A percentile compares a stretch with the other conserved stretches of the same genome.
Evolutionary conservation across 2,797 vertebrate genomes (phyloP).

Genomic region (Falco novaeseelandiae): DNA sequence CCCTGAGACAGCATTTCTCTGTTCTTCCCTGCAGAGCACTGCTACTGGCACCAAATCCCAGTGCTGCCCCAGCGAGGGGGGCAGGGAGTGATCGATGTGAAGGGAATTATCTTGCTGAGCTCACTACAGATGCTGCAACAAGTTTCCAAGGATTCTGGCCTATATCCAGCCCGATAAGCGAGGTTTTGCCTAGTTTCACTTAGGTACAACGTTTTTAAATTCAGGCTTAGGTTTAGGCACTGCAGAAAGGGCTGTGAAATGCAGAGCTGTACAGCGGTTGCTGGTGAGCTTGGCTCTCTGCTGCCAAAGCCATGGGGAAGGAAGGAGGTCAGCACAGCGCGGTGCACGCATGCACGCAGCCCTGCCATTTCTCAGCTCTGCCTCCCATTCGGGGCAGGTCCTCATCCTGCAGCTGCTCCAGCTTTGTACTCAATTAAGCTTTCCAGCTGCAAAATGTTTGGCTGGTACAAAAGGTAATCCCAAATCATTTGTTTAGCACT

Average conservation of each 20-base stretch:
- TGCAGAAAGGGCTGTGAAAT: background rate
- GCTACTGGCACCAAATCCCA: background rate
- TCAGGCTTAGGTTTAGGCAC: background rate
- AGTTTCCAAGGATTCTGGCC: background rate
- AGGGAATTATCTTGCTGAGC: background rate
- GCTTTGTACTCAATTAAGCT: background rate
- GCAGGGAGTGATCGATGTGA: accelerated
- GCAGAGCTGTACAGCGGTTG: background rate
- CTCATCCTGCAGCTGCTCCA: accelerated
- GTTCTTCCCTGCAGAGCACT: background rate
- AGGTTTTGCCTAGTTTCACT: background rate
- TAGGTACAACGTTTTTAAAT: background rate
- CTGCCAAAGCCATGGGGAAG: accelerated
- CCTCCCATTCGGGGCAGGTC: accelerated
- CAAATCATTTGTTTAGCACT: background rate
- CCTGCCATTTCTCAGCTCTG: background rate
- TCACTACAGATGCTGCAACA: background rate
- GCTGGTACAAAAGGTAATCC: background rate
- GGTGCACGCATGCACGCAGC: background rate
- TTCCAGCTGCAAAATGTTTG: background rate
- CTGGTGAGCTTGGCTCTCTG: background rate
- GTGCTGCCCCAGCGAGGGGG: accelerated
- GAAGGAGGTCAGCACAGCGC: background rate
- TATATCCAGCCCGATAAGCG: background rate
- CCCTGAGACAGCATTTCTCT: background rate